Evolutionary conservation across 2,888 invertebrate species (phyloP).

Genomic region (Sinotaia quadrata): DNA sequence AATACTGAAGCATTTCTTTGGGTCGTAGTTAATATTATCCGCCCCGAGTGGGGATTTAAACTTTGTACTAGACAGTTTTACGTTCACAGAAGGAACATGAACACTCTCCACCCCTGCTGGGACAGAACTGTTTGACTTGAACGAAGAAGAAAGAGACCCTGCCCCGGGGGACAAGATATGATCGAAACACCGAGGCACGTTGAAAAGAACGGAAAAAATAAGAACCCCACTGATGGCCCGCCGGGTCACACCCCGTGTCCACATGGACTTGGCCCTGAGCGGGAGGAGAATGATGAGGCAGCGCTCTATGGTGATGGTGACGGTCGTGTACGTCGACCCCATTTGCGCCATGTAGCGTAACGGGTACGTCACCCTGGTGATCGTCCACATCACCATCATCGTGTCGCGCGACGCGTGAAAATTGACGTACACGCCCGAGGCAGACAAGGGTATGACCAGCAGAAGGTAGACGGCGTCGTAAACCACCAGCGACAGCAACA

Average conservation of each 20-base stretch:
- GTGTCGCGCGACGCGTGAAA: background rate
- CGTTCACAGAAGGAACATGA: background rate
- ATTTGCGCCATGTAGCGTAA: conserved; percentile 41
- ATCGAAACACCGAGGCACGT: conserved; percentile 41
- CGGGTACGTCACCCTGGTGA: conserved; percentile 33
- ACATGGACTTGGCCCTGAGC: conserved; percentile 36
- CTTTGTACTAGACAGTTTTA: too few relatives aligned
- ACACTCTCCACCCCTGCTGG: background rate
- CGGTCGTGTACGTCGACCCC: conserved; percentile 41
- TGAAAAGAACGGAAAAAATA: conserved; percentile 39
- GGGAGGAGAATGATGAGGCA: conserved; percentile 39
- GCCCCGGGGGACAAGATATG: conserved; percentile 25
- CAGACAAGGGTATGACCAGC: conserved; percentile 30
- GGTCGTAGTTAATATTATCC: background rate
- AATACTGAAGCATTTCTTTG: background rate
- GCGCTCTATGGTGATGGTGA: conserved; percentile 40
- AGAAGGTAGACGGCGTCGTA: conserved; percentile 42
- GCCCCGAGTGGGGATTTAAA: background rate
- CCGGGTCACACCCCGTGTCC: conserved; percentile 39
- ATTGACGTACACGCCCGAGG: conserved; percentile 18
- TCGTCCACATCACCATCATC: conserved; percentile 18
- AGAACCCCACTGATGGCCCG: conserved; percentile 34
- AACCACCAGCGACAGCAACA: conserved; percentile 39
- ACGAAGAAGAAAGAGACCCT: background rate
- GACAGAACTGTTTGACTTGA: background rate